phyloP scores from a whole-genome alignment of 2,797 vertebrate species.

The Enteromius anoplus region DNA sequence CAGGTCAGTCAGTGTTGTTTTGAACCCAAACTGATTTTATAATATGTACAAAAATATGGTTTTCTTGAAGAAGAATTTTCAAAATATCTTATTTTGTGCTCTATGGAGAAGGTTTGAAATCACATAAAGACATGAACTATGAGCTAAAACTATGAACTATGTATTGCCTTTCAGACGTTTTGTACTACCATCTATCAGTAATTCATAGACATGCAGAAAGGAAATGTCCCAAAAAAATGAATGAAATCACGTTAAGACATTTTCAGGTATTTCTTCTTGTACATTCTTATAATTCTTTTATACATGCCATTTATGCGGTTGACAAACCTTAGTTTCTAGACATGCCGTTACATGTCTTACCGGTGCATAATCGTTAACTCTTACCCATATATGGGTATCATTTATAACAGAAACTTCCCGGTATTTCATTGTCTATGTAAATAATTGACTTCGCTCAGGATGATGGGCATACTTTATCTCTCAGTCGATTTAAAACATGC shows the following conservation, averaged over 20 bases:
- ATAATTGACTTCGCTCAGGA: slow-evolving; percentile 34
- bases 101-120: background rate
- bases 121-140: background rate
- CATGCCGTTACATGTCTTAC: slow-evolving; percentile 36
- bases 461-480: slow-evolving; percentile 30
- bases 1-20: background rate
- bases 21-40: background rate
- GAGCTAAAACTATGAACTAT: background rate
- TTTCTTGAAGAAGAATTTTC: background rate
- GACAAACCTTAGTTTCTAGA: slow-evolving; percentile 18
- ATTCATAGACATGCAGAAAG: background rate
- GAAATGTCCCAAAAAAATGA: background rate
- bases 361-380: slow-evolving; percentile 1
- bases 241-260: background rate
- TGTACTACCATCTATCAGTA: background rate
- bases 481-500: background rate
- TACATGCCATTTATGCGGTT: slow-evolving; percentile 7
- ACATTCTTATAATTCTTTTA: slow-evolving; percentile 27
- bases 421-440: slow-evolving; percentile 21
- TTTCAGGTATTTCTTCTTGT: background rate
- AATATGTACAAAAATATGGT: background rate
- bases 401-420: slow-evolving; percentile 32
- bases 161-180: background rate
- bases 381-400: slow-evolving; percentile 40
- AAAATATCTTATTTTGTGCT: background rate